phyloP scores from a whole-genome alignment of 2,888 invertebrate genomes.

The Agonopterix arenella region DNA sequence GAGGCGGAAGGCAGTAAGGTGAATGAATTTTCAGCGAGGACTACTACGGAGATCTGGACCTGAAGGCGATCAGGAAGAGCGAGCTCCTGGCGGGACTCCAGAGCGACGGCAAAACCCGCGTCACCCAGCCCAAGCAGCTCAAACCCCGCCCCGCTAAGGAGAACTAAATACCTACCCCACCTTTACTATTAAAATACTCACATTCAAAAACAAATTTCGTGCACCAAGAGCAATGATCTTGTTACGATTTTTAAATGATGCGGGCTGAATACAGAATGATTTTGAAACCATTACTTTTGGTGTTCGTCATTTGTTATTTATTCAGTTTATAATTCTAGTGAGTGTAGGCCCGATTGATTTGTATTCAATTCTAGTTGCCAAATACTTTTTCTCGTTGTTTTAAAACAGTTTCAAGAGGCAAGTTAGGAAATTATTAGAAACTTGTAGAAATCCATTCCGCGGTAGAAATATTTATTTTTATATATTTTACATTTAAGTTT shows the following conservation, averaged over 20 bases:
- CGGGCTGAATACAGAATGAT: constrained; percentile 24
- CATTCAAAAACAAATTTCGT: constrained; percentile 42
- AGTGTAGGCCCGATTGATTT: constrained; percentile 55
- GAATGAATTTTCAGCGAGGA: constrained; percentile 89
- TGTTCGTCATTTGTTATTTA: no score
- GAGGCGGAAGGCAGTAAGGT: constrained; percentile 64
- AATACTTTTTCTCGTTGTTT: constrained; percentile 58
- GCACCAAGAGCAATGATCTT: constrained; percentile 38
- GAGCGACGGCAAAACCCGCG: constrained; percentile 72
- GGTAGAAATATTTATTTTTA: constrained; percentile 61
- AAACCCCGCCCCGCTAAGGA: constrained; percentile 78
- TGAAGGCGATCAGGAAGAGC: constrained; percentile 96
- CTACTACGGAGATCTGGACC: constrained; percentile 96
- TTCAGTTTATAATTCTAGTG: constrained; percentile 45
- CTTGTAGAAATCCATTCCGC: constrained; percentile 31
- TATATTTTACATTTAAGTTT: constrained; percentile 44
- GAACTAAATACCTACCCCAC: constrained; percentile 49
- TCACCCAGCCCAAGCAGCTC: constrained; percentile 64
- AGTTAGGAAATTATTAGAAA: constrained; percentile 42
- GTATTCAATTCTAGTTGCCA: constrained; percentile 71
- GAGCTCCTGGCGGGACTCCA: constrained; percentile 90
- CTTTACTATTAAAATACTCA: constrained; percentile 64
- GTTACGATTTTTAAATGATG: constrained; percentile 14
- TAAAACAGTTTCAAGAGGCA: constrained; percentile 56
- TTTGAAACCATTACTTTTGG: no score